phyloP scores from a whole-genome alignment of 2,888 invertebrate species.

The Phyto melanocephala region DNA sequence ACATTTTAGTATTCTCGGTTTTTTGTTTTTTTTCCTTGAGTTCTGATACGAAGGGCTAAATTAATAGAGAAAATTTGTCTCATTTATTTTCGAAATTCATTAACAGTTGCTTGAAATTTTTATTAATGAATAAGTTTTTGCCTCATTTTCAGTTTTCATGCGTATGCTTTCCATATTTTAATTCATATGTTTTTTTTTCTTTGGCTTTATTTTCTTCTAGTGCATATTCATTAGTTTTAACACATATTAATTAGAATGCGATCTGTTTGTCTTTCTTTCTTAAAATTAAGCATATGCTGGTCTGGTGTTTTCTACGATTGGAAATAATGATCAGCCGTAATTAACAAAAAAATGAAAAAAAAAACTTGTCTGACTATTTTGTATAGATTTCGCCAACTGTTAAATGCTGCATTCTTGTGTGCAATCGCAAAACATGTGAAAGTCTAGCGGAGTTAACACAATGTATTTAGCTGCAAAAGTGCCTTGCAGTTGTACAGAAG shows the following conservation, averaged over 20 bases:
- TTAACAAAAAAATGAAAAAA: neutral
- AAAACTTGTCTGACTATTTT: slow-evolving; percentile 27
- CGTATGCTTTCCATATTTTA: slow-evolving; percentile 51
- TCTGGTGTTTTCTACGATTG: neutral
- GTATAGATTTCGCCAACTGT: slow-evolving; percentile 46
- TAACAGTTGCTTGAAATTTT: slow-evolving; percentile 58
- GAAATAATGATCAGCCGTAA: neutral
- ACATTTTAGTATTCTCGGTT: slow-evolving; percentile 33
- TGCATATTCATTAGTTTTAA: slow-evolving; percentile 58
- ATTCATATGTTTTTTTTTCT: slow-evolving; percentile 28
- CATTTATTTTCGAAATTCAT: slow-evolving; percentile 64
- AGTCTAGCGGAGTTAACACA: slow-evolving; percentile 11
- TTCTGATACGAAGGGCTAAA: slow-evolving; percentile 50
- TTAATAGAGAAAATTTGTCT: slow-evolving; percentile 62
- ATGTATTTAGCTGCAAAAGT: slow-evolving; percentile 16
- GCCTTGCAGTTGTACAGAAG: slow-evolving; percentile 15
- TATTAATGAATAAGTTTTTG: slow-evolving; percentile 53
- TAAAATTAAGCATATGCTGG: slow-evolving; percentile 36
- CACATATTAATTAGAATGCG: slow-evolving; percentile 61
- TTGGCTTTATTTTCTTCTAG: slow-evolving; percentile 23
- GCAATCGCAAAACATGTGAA: neutral
- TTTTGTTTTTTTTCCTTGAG: neutral
- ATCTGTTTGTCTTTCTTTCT: slow-evolving; percentile 27
- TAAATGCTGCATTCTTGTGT: slow-evolving; percentile 23
- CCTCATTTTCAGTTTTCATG: slow-evolving; percentile 52